These are phyloP conservation scores for Raillietiella orientalis DNA, from an alignment of 2,888 invertebrate genomes.

Conservation along the genomic window DNA sequence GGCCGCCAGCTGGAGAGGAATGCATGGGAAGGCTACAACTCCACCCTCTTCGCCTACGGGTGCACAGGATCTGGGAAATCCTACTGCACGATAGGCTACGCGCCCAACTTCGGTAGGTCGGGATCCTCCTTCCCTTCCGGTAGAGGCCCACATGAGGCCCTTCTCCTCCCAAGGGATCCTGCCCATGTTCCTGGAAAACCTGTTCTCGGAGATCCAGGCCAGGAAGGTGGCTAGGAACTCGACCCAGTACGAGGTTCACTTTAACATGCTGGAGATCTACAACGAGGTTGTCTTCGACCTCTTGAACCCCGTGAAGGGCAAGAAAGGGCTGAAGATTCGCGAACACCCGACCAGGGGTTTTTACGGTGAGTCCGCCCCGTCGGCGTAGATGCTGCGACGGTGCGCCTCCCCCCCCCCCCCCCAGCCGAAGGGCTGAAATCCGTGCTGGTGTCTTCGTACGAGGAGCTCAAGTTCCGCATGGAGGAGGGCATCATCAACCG, in stretches of 20 bases:
- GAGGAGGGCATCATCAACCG: slow-evolving; percentile 20
- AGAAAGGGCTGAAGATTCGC: slow-evolving; percentile 18
- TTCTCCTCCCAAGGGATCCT: slow-evolving; percentile 20
- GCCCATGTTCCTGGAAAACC: slow-evolving; percentile 18
- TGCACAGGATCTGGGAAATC: slow-evolving; percentile 22
- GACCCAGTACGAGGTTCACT: slow-evolving; percentile 14
- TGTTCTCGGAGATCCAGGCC: slow-evolving; percentile 17
- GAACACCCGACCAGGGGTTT: slow-evolving; percentile 21
- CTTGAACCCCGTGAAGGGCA: slow-evolving; percentile 12
- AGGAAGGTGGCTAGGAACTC: slow-evolving; percentile 11
- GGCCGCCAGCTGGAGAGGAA: slow-evolving; percentile 19
- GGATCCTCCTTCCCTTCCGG: slow-evolving; percentile 1
- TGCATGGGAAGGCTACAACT: slow-evolving; percentile 22
- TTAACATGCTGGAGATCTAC: slow-evolving; percentile 23
- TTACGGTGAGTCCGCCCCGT: slow-evolving; percentile 16
- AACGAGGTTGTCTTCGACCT: slow-evolving; percentile 21
- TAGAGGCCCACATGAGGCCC: no score
- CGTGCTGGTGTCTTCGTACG: slow-evolving; percentile 14
- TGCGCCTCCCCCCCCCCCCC: no score
- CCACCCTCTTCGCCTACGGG: slow-evolving; percentile 21
- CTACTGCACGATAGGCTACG: slow-evolving; percentile 21
- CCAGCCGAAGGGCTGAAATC: slow-evolving; percentile 17
- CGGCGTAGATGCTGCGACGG: no score
- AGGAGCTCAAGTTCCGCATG: slow-evolving; percentile 18
- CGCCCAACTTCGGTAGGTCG: slow-evolving; percentile 17